Conservation (phyloP, 1,140 invertebrate species). For the Hyphantria cunea region DNA sequence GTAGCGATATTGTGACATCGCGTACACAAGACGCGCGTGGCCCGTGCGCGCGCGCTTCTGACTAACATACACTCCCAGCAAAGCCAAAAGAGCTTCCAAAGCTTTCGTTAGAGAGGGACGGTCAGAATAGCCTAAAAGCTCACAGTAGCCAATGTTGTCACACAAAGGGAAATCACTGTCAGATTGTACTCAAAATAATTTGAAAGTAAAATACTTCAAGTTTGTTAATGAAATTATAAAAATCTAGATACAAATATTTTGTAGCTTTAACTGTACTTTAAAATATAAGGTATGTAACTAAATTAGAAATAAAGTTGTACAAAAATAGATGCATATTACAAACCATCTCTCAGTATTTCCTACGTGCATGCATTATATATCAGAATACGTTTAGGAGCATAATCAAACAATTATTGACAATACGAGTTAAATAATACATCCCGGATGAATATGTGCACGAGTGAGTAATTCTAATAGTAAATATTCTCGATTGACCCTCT, state of each 20-base stretch:
- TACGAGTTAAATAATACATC: no score
- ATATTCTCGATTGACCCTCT: slow-evolving; percentile 6
- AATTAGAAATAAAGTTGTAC: no score
- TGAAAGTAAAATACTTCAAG: slow-evolving; percentile 2
- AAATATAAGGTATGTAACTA: no score
- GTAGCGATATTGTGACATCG: slow-evolving; percentile 26
- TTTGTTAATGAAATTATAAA: no score
- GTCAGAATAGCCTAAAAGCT: slow-evolving; percentile 37
- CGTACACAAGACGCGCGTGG: slow-evolving; percentile 47
- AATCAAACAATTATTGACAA: no score
- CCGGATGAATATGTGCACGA: background rate
- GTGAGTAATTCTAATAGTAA: background rate
- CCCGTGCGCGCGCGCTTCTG: slow-evolving; percentile 61
- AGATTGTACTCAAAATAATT: slow-evolving; percentile 32
- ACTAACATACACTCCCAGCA: slow-evolving; percentile 57
- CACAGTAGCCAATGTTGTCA: slow-evolving; percentile 24
- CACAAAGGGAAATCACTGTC: slow-evolving; percentile 39
- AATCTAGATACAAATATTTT: no score
- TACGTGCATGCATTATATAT: no score
- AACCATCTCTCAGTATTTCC: no score
- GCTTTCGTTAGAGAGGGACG: slow-evolving; percentile 44
- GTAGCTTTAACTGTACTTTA: no score
- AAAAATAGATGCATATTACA: no score
- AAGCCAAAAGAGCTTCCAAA: slow-evolving; percentile 55
- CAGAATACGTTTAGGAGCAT: no score